Evolutionary conservation across 2,113 vertebrate species (phyloP).

Genomic region (Monopterus albus): DNA sequence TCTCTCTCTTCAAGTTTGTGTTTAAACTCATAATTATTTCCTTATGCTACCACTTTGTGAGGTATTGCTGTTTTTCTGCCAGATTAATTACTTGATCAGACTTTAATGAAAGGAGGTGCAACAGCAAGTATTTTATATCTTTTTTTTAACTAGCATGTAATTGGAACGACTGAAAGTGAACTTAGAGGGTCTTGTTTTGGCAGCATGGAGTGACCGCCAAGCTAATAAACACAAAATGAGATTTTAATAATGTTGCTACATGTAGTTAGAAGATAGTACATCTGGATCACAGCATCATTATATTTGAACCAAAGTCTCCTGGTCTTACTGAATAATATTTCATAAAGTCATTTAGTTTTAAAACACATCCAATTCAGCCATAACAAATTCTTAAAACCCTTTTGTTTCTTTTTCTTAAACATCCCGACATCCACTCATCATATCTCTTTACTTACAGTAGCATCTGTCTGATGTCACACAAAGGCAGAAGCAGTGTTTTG

Average conservation of each 20-base stretch:
- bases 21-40: constrained; percentile 44
- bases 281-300: constrained; percentile 31
- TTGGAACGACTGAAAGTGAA: constrained; percentile 51
- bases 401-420: constrained; percentile 26
- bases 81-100: constrained; percentile 60
- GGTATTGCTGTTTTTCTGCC: constrained; percentile 56
- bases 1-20: constrained; percentile 37
- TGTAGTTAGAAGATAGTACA: constrained; percentile 31
- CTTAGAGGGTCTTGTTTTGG: constrained; percentile 58
- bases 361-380: constrained; percentile 18
- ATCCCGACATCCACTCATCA: constrained; percentile 35
- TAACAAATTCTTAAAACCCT: constrained; percentile 7
- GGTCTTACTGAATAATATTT: constrained; percentile 9
- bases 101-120: constrained; percentile 49
- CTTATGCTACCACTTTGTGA: constrained; percentile 43
- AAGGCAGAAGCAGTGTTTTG: constrained; percentile 54
- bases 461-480: constrained; percentile 62
- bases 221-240: constrained; percentile 43
- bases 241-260: constrained; percentile 38
- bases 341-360: constrained; percentile 7
- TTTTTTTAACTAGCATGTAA: constrained; percentile 47
- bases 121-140: constrained; percentile 47
- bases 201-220: constrained; percentile 42
- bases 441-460: constrained; percentile 48
- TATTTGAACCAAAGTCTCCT: constrained; percentile 35